Conservation (phyloP, 2,888 invertebrate species). For the Thelaira solivaga region DNA sequence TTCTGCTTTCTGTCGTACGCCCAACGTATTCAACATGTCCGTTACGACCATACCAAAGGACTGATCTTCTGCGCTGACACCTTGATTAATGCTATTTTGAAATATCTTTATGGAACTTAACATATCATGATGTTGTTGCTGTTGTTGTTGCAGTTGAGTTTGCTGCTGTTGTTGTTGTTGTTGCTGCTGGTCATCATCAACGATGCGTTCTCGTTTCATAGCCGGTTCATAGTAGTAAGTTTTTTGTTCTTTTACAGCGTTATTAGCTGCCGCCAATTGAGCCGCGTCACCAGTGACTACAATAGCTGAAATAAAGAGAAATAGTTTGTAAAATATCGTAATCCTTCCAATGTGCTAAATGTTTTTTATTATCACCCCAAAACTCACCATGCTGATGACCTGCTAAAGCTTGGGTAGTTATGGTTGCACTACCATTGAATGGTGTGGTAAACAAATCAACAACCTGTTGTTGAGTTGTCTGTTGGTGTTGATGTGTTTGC, state of each 20-base stretch:
- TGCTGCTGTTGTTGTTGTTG: constrained; percentile 56
- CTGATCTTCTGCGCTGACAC: constrained; percentile 73
- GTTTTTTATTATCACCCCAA: constrained; percentile 38
- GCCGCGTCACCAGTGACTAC: constrained; percentile 73
- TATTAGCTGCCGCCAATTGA: constrained; percentile 71
- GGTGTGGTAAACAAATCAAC: constrained; percentile 73
- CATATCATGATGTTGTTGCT: constrained; percentile 71
- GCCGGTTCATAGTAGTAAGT: constrained; percentile 74
- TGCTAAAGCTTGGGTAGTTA: constrained; percentile 73
- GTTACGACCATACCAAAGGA: constrained; percentile 75
- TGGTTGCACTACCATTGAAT: constrained; percentile 73
- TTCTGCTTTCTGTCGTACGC: constrained; percentile 73
- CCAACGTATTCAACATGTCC: constrained; percentile 74
- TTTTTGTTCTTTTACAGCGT: constrained; percentile 71
- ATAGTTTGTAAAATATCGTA: background rate
- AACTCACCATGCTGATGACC: constrained; percentile 73
- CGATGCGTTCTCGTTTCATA: constrained; percentile 71
- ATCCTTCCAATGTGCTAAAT: background rate
- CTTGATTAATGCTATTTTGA: constrained; percentile 73
- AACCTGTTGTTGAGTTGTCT: constrained; percentile 72
- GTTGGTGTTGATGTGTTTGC: constrained; percentile 71
- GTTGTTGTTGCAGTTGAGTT: constrained; percentile 35
- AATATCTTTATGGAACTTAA: constrained; percentile 74
- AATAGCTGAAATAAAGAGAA: constrained; percentile 66
- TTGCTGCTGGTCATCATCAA: constrained; percentile 68